Evolutionary conservation across 2,113 vertebrate genomes (phyloP).

Genomic region (Siphamia tubifer): DNA sequence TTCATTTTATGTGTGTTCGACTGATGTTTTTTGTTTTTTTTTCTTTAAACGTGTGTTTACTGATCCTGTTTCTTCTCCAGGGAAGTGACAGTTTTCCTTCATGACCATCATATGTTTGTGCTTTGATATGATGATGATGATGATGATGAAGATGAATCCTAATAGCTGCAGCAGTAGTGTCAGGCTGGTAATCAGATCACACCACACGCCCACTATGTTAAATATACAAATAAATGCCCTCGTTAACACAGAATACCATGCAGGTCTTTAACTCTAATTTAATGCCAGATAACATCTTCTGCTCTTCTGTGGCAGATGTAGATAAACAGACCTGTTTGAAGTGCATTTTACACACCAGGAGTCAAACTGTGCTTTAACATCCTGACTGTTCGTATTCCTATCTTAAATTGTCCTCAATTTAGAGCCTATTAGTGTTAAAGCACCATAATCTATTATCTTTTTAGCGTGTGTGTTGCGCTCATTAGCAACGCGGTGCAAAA

Average conservation of each 20-base stretch:
- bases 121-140: not conserved
- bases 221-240: conserved; percentile 11
- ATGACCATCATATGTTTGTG: not conserved
- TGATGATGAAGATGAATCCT: not conserved
- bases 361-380: not conserved
- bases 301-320: not conserved
- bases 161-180: not conserved
- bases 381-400: not conserved
- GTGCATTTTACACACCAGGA: not conserved
- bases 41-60: not conserved
- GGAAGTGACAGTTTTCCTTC: not conserved
- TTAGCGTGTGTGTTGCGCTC: no score
- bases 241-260: not conserved
- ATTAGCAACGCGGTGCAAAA: no score
- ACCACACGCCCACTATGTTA: not conserved
- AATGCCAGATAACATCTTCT: not conserved
- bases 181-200: not conserved
- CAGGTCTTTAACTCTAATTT: conserved; percentile 11
- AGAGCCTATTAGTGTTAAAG: not conserved
- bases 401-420: not conserved
- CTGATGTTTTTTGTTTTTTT: not conserved
- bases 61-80: not conserved
- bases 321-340: conserved; percentile 1
- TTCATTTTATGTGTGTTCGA: not conserved
- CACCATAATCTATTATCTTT: not conserved